phyloP scores from a whole-genome alignment of 1,140 invertebrate genomes.

The Pseudachorutes palmiensis region DNA sequence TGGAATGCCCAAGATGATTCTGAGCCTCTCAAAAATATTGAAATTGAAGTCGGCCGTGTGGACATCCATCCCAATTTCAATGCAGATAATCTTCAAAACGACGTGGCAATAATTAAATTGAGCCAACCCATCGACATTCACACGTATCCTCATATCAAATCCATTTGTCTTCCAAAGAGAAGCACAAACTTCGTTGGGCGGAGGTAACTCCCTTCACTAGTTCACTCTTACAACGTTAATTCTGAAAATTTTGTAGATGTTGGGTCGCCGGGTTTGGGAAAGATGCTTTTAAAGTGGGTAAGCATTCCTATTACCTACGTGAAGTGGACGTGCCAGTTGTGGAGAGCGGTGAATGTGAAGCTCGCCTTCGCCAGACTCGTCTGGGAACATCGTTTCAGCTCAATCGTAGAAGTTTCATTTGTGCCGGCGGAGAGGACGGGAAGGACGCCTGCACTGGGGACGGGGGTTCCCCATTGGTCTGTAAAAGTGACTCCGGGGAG shows the following conservation, averaged over 20 bases:
- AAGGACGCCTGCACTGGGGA: constrained; percentile 72
- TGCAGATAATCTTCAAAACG: constrained; percentile 56
- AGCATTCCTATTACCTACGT: constrained; percentile 58
- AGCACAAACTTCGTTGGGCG: constrained; percentile 50
- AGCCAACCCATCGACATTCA: constrained; percentile 51
- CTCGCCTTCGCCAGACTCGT: constrained; percentile 53
- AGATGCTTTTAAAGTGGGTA: constrained; percentile 59
- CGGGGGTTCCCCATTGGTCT: constrained; percentile 65
- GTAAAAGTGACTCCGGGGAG: constrained; percentile 49
- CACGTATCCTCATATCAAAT: constrained; percentile 57
- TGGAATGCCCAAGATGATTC: constrained; percentile 55
- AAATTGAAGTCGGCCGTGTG: constrained; percentile 50
- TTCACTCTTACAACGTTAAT: constrained; percentile 14
- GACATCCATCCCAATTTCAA: constrained; percentile 58
- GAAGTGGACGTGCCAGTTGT: constrained; percentile 63
- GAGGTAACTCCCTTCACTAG: constrained; percentile 43
- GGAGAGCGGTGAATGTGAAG: constrained; percentile 53
- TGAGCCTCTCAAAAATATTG: constrained; percentile 54
- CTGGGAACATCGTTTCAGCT: constrained; percentile 56
- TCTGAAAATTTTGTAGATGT: constrained; percentile 44
- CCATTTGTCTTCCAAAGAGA: constrained; percentile 57
- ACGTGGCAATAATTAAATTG: constrained; percentile 58
- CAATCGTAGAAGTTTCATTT: constrained; percentile 59
- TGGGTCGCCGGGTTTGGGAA: constrained; percentile 75
- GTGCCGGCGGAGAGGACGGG: constrained; percentile 63